These are phyloP conservation scores for Dryobotodes eremita DNA, from an alignment of 2,888 invertebrate species.

Conservation along the genomic window DNA sequence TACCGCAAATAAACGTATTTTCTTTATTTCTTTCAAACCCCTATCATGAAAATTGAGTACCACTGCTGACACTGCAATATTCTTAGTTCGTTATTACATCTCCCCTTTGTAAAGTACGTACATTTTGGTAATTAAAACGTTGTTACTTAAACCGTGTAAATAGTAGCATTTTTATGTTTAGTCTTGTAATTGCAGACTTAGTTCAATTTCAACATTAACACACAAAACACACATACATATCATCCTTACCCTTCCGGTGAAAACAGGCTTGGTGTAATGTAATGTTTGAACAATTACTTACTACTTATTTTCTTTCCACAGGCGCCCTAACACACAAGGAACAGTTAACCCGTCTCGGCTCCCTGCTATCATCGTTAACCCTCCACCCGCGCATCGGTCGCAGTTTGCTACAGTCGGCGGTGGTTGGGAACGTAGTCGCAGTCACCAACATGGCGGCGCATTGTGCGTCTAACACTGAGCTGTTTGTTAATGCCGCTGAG, in stretches of 20 bases:
- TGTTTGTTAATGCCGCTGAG: slow-evolving; percentile 88
- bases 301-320: slow-evolving; percentile 54
- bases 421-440: slow-evolving; percentile 84
- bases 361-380: slow-evolving; percentile 88
- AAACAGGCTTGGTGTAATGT: background rate
- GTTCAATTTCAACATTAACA: too few species aligned
- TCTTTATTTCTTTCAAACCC: too few species aligned
- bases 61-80: too few species aligned
- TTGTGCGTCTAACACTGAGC: slow-evolving; percentile 86
- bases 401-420: slow-evolving; percentile 79
- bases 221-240: too few species aligned
- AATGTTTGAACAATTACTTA: background rate
- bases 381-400: slow-evolving; percentile 91
- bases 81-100: too few species aligned
- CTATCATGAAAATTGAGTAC: too few species aligned
- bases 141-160: background rate
- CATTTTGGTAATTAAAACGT: background rate
- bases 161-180: too few species aligned
- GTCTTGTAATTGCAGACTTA: too few species aligned
- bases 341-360: slow-evolving; percentile 92
- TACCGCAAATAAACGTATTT: too few species aligned
- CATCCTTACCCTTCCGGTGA: too few species aligned
- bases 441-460: slow-evolving; percentile 73
- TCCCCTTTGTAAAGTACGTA: background rate
- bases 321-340: slow-evolving; percentile 91